Percentiles rank a stretch among this genome's conserved stretches.
Conservation (phyloP, 2,113 vertebrate species). For the Noctilio leporinus region DNA sequence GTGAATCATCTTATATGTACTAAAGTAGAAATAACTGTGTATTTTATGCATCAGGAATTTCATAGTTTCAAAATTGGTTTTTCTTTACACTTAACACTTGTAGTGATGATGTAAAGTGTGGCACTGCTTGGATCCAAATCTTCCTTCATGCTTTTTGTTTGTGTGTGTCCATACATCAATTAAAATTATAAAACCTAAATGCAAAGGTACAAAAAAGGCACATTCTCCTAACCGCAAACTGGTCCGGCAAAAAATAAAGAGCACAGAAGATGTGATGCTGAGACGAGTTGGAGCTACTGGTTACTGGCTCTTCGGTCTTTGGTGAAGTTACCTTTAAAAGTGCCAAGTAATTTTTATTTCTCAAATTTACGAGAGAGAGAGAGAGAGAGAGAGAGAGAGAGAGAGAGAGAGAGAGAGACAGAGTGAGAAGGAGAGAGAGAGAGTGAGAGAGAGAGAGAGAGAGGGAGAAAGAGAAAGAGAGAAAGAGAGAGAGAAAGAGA, state of each 20-base stretch:
- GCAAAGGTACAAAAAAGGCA: slow-evolving; percentile 98
- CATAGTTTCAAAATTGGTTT: slow-evolving; percentile 86
- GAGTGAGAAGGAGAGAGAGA: too few species aligned
- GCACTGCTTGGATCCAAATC: slow-evolving; percentile 94
- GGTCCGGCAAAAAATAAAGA: slow-evolving; percentile 90
- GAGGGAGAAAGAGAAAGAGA: slow-evolving; percentile 85
- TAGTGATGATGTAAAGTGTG: slow-evolving; percentile 89
- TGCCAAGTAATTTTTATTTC: slow-evolving; percentile 89
- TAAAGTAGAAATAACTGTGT: slow-evolving; percentile 84
- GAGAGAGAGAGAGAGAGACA: slow-evolving; percentile 80
- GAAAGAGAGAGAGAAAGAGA: slow-evolving; percentile 81
- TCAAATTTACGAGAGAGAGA: slow-evolving; percentile 86
- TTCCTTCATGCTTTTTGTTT: slow-evolving; percentile 87
- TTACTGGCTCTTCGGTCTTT: slow-evolving; percentile 95
- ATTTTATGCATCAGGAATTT: slow-evolving; percentile 87
- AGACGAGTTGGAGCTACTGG: slow-evolving; percentile 87
- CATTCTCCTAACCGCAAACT: slow-evolving; percentile 93
- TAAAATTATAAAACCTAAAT: slow-evolving; percentile 90
- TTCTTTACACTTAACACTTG: slow-evolving; percentile 87
- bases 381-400: slow-evolving; percentile 85
- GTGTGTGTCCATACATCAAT: slow-evolving; percentile 86
- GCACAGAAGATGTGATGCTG: slow-evolving; percentile 85
- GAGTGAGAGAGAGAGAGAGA: slow-evolving; percentile 89
- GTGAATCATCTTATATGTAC: slow-evolving; percentile 81
- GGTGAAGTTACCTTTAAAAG: slow-evolving; percentile 96